Percentiles rank a stretch among this genome's conserved stretches.
phyloP scores from a whole-genome alignment of 2,113 vertebrate species.

The Catagonus wagneri region DNA sequence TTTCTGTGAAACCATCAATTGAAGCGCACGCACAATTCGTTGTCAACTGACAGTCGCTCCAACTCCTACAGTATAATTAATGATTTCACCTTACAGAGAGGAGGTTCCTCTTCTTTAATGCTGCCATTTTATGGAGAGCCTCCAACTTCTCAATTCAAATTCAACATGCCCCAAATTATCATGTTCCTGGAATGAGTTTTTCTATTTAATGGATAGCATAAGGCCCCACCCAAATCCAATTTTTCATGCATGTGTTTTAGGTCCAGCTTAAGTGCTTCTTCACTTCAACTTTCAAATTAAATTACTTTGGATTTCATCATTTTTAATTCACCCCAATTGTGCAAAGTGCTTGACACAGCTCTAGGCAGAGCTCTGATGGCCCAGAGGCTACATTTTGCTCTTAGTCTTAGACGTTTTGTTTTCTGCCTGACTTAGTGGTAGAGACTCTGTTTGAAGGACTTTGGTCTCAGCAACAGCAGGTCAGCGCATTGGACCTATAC shows the following conservation, averaged over 20 bases:
- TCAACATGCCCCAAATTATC: background rate
- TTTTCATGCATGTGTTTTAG: background rate
- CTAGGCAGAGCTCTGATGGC: background rate
- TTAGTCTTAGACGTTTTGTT: background rate
- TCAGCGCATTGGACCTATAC: background rate
- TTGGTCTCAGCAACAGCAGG: slow-evolving; percentile 28
- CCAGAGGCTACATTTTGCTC: background rate
- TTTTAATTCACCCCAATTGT: background rate
- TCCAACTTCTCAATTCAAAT: slow-evolving; percentile 43
- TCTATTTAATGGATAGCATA: background rate
- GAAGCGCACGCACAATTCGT: background rate
- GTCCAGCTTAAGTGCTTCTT: background rate
- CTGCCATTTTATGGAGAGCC: slow-evolving; percentile 33
- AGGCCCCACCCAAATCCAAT: background rate
- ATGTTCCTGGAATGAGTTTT: slow-evolving; percentile 45
- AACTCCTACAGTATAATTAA: background rate
- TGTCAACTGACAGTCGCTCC: background rate
- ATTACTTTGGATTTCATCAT: background rate
- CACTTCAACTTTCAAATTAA: slow-evolving; percentile 48
- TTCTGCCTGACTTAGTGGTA: background rate
- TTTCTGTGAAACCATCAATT: background rate
- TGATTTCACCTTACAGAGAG: background rate
- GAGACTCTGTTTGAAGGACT: background rate
- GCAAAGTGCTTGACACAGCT: background rate
- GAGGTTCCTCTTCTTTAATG: background rate